Base-by-base conservation (phyloP, 2,888 invertebrate genomes). In the Oscheius myriophilus region DNA sequence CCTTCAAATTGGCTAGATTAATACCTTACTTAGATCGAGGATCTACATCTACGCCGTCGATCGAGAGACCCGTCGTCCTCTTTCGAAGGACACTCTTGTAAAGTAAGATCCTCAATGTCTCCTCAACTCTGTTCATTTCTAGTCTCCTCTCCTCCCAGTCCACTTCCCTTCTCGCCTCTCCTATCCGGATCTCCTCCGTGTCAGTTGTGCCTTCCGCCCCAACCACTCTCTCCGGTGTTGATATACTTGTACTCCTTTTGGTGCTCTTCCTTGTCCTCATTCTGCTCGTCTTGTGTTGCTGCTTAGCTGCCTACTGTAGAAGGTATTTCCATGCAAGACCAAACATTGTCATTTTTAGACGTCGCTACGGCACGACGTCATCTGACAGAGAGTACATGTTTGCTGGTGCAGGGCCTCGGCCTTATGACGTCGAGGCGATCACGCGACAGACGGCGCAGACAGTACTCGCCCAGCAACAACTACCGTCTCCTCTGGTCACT, bases 361-460 rank as follows among this genome's bases (percentile, higher is more conserved):
- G 26, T 18, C 68, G 68, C 23, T 54, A 63, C 55, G 42, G 54
- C 3, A 39, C 49, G 1, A 55, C 63, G 21, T 33, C 26, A 12
- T 52, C 54, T 0, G 70, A 70, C 52, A 61, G 74, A 67, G 80
- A 81, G 45, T 86, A 86, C 68, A 86, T 86, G 86, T 77, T 83
- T 25, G 61, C 69, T 9, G 72, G 78, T 14, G 74, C 76, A 4
- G 82, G 83, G 1, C 86, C 86, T 14, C 69, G 84, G 16, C 86
- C 86, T 0, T 86, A 85, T 69, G 84, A 86, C 64, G 85, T 86
- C 11, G 81, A 82, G 57, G 72, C 79, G 41, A 78, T 86, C 55
- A 73, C 82, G 12, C 59, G 86, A 26, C 70, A 72, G 11, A 82
- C 78, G 11, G 86, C 86, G 9, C 85, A 85, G 64, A 81, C 69